Base-by-base conservation (phyloP, 1,140 invertebrate genomes). In the Drosophila ohnishii region DNA sequence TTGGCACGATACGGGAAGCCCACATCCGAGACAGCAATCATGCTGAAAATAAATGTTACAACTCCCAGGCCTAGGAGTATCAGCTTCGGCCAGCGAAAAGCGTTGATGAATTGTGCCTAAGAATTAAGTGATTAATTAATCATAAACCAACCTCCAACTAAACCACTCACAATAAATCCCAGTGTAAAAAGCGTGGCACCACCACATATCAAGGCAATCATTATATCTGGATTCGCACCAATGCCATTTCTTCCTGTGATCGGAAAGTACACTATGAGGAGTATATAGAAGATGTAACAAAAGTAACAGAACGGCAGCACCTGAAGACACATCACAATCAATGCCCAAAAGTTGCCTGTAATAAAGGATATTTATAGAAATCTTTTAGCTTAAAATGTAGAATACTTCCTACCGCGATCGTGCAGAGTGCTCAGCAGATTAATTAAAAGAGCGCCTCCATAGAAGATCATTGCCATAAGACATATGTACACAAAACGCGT, bases 1-100 rank as follows among this genome's bases (percentile, higher is more conserved):
- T 95, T 94, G 4, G 93, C 93, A 56, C 94, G 94, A 80, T 96
- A 97, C 1, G 96, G 96, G 91, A 96, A 96, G 30, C 96, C 96
- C 39, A 96, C 81, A 2, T 95, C 94, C 8, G 95, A 95, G 35
- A 94, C 90, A 39, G 95, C 92, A 45, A 95, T 89, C 50, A 95
- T 92, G 25, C 73, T 66, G 55, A 75, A 66, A 16, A 75, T 48
- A 94, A 88, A 94, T 92, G 92, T 32, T 4, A 53, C n/a, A 7
- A 82, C 28, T 11, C 57, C 63, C 28, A 91, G 28, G 2, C 72
- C 53, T 0, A 75, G 28, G 1, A 91, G 10, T 14, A 91, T 67
- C 2, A 80, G 25, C 22, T 78, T 78, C 0, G 90, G 83, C 32
- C 72, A 62, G 10, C 83, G 88, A 45, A 91, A 90, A 11, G 83